Base-by-base conservation (phyloP, 2,888 invertebrate species). In the Sarcophaga variegata region DNA sequence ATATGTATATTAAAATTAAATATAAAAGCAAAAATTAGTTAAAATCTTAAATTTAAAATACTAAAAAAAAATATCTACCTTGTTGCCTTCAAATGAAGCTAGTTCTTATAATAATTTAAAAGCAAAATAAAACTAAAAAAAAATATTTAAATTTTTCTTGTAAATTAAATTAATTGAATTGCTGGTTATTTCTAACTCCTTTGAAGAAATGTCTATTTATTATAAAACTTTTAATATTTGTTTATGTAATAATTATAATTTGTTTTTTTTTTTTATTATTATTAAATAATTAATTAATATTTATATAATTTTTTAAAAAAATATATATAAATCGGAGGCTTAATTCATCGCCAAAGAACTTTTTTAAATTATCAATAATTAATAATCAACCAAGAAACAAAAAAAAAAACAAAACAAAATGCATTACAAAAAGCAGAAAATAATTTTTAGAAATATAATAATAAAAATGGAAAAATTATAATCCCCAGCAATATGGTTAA, bases 81-180 rank as follows among this genome's bases (percentile, higher is more conserved):
- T 92, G 91, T 92, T 92, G 92, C 92, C 92, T 92, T 92, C 92
- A 92, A 92, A 92, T 90, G 92, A 92, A 92, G 92, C 92, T 92
- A 92, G 92, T 91, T 84, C 79, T 80, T 64, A 83, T 86, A 88
- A 87, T 86, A 75, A 76, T 83, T 82, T 85, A 85, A 72, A 79
- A 76, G 72, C 77, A 85, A 79, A 78, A 71, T 83, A 72, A 77
- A 20, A 74, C 63, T 77, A 49, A 79, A 80, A 76, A 71, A 66
- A 62, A 12, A 78, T 75, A 72, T 76, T 75, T 72, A 62, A 49
- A 54, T 86, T 76, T 72, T 71, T 69, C 63, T 45, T 88, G 75
- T 81, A 78, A 84, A 88, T 83, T 81, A 78, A 84, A 88, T 83
- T 88, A 85, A 88, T 88, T 86, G 81, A 88, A 78, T 82, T 84